phyloP scores from a whole-genome alignment of 2,113 vertebrate genomes.

The Euleptes europaea region DNA sequence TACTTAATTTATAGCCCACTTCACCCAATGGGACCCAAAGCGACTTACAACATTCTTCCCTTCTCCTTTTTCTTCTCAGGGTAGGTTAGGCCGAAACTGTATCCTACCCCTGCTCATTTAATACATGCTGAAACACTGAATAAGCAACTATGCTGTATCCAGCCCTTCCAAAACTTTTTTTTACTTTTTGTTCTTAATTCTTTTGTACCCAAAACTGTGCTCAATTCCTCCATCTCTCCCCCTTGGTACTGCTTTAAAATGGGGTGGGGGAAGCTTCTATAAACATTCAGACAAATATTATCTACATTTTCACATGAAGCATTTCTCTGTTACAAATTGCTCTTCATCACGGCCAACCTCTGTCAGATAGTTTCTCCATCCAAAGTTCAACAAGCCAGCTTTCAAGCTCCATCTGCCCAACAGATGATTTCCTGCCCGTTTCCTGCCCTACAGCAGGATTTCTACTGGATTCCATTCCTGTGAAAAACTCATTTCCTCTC shows the following conservation, averaged over 20 bases:
- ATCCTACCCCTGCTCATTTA: conserved; percentile 14
- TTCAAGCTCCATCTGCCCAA: conserved; percentile 11
- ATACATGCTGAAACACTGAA: conserved; percentile 5
- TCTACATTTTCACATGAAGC: neutral
- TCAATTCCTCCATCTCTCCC: neutral
- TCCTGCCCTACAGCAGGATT: conserved; percentile 13
- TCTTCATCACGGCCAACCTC: neutral
- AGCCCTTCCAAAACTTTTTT: neutral
- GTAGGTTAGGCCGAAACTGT: too few relatives aligned
- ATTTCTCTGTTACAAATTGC: neutral
- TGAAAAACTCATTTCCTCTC: conserved; percentile 22
- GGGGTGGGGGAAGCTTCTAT: neutral
- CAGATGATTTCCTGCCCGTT: conserved; percentile 6
- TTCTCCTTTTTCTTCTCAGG: too few relatives aligned
- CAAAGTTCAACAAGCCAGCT: conserved; percentile 11
- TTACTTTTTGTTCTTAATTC: neutral
- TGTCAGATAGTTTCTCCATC: conserved; percentile 9
- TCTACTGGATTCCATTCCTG: conserved; percentile 13
- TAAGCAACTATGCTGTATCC: neutral
- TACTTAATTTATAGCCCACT: too few relatives aligned
- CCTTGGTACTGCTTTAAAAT: neutral
- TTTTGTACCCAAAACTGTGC: neutral
- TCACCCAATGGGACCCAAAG: too few relatives aligned
- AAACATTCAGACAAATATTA: conserved; percentile 3
- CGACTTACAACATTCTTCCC: too few relatives aligned